Evolutionary conservation across 2,113 vertebrate genomes (phyloP).

Genomic region (Urocitellus parryii): DNA sequence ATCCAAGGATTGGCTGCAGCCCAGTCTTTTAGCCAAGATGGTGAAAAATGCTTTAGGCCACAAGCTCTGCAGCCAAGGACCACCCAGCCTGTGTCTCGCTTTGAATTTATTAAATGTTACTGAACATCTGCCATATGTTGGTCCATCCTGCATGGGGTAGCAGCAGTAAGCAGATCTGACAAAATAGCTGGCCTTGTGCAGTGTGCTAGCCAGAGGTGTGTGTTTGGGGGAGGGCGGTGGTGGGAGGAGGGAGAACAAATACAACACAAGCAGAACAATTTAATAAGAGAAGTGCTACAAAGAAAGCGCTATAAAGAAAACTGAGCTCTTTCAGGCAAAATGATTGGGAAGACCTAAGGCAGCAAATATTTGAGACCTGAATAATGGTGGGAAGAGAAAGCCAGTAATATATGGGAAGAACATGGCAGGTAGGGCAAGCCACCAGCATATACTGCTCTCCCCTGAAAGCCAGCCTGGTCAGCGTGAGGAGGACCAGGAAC

Average conservation of each 20-base stretch:
- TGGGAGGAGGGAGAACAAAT: neutral
- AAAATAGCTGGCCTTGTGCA: too few species aligned
- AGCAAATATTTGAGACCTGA: neutral
- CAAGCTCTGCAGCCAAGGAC: too few species aligned
- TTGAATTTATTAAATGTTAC: neutral
- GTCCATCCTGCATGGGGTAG: neutral
- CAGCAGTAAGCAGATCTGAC: rapidly evolving
- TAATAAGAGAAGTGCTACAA: neutral
- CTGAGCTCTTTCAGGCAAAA: neutral
- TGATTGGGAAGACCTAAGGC: neutral
- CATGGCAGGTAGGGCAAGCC: neutral
- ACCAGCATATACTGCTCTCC: rapidly evolving
- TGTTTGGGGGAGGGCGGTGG: neutral
- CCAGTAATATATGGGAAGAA: neutral
- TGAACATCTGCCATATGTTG: too few species aligned
- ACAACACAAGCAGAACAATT: neutral
- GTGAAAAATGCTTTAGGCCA: neutral
- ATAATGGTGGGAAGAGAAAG: neutral
- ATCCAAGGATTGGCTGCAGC: neutral
- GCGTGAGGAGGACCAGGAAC: neutral
- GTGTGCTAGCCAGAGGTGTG: neutral
- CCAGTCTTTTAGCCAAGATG: neutral
- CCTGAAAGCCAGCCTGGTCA: neutral
- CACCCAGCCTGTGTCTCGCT: neutral
- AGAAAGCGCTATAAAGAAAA: neutral